Conservation (phyloP, 1,140 invertebrate genomes). For the Sitophilus oryzae region DNA sequence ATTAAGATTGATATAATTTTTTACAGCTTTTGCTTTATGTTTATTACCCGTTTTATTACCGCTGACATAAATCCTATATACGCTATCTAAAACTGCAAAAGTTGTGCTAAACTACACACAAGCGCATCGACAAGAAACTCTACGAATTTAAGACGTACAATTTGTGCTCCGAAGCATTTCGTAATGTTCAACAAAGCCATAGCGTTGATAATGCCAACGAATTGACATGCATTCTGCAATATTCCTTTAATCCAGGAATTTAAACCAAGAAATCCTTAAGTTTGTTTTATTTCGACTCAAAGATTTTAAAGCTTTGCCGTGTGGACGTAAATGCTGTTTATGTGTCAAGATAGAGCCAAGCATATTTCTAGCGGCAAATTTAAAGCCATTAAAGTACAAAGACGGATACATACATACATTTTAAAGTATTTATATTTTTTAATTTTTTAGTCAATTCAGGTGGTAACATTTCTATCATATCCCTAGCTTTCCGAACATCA, state of each 20-base stretch:
- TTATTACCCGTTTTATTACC: no score
- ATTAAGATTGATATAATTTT: no score
- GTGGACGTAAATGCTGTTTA: not conserved
- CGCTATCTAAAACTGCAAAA: not conserved
- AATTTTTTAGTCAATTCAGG: no score
- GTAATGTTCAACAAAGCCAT: constrained; percentile 11
- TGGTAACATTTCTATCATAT: no score
- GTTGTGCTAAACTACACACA: not conserved
- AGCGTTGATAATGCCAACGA: constrained; percentile 19
- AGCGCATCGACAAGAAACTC: not conserved
- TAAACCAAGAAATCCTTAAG: constrained; percentile 6
- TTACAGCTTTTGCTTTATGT: no score
- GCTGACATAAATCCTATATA: no score
- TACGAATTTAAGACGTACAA: constrained; percentile 14
- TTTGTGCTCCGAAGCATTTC: constrained; percentile 14
- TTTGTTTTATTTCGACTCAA: constrained; percentile 11
- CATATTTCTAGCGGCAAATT: not conserved
- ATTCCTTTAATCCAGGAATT: constrained; percentile 21
- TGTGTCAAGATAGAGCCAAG: not conserved
- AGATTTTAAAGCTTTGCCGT: not conserved
- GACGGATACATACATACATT: no score
- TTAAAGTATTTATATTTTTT: no score
- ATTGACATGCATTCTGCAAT: constrained; percentile 25
- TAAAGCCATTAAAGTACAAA: no score
- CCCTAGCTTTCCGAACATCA: no score